Conservation (phyloP, 2,888 invertebrate species). For the Monochamus alternatus region DNA sequence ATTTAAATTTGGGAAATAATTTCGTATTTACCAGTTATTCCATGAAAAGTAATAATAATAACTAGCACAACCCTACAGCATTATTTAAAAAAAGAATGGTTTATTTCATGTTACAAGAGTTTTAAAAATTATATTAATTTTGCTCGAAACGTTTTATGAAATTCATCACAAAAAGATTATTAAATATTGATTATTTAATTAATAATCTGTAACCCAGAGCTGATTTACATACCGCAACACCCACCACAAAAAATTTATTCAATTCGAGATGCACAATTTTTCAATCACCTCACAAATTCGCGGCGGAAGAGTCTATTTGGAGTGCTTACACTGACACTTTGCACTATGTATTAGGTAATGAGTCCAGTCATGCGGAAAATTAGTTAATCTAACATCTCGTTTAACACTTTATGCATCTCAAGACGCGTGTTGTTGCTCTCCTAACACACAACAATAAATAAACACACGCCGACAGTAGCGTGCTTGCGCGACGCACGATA, state of each 20-base stretch:
- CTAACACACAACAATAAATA: conserved; percentile 8
- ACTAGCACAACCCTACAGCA: no score
- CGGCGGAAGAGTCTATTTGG: neutral
- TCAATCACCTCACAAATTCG: neutral
- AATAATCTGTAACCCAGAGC: neutral
- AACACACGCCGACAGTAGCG: conserved; percentile 12
- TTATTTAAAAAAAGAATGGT: no score
- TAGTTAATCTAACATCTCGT: neutral
- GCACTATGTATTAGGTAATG: neutral
- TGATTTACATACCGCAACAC: neutral
- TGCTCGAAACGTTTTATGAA: no score
- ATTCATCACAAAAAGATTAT: no score
- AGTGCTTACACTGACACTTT: neutral
- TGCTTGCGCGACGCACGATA: conserved; percentile 30
- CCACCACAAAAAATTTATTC: neutral
- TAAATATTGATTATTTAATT: no score
- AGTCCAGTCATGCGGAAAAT: neutral
- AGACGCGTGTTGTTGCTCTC: neutral
- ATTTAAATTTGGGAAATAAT: no score
- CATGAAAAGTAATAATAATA: no score
- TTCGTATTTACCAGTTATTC: no score
- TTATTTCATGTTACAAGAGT: no score
- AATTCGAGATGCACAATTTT: neutral
- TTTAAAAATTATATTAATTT: no score
- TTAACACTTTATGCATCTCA: conserved; percentile 4